These are phyloP conservation scores for Coelopa pilipes DNA, from an alignment of 2,888 invertebrate species.

Conservation along the genomic window DNA sequence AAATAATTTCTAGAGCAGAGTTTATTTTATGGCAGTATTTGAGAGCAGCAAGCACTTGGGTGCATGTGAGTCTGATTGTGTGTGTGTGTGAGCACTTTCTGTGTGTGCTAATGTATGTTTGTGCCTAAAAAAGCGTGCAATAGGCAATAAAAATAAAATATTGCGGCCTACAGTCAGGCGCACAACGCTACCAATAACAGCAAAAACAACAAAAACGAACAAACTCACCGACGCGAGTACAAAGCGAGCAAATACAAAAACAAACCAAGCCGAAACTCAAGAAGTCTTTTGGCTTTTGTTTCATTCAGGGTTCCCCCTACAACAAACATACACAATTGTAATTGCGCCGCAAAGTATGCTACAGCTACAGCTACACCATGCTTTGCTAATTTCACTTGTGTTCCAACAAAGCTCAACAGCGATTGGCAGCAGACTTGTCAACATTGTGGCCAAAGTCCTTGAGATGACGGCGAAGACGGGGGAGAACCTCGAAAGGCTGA, in stretches of 20 bases:
- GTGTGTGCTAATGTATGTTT: conserved; percentile 18
- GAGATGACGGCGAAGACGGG: background rate
- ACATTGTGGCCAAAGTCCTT: background rate
- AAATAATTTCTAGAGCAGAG: background rate
- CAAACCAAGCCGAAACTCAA: background rate
- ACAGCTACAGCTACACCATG: background rate
- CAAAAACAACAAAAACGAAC: background rate
- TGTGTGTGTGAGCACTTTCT: background rate
- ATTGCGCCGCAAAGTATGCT: too few relatives aligned
- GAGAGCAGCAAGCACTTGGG: too few relatives aligned
- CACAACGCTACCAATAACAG: too few relatives aligned
- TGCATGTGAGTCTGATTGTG: too few relatives aligned
- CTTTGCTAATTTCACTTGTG: conserved; percentile 16
- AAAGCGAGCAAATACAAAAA: background rate
- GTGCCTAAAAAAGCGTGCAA: conserved; percentile 33
- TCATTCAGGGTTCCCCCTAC: too few relatives aligned
- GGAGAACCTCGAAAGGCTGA: too few relatives aligned
- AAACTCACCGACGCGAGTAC: background rate
- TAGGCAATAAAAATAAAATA: conserved; percentile 35
- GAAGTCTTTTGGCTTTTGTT: conserved; percentile 1
- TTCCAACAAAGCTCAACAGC: background rate
- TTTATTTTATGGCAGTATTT: background rate
- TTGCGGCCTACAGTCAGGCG: conserved; percentile 15
- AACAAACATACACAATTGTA: too few relatives aligned
- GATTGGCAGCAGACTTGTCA: background rate